Evolutionary conservation across 2,797 vertebrate genomes (phyloP), one percentile per base, ranked within the genome.

Genomic region (Scolopax bukidnonensis): DNA sequence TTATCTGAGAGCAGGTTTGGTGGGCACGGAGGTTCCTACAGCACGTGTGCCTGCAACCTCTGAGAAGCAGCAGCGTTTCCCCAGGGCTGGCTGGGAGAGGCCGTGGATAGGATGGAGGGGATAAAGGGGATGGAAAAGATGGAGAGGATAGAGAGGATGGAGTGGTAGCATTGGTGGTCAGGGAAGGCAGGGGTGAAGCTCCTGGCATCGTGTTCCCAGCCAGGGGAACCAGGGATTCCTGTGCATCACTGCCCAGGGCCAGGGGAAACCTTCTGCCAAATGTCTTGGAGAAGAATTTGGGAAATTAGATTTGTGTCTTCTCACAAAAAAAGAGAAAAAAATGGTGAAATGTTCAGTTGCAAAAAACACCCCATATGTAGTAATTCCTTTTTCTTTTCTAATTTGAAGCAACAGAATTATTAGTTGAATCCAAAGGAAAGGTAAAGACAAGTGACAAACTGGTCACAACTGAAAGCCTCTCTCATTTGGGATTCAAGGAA

Each of bases 11-110:
- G 43, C 3, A 36, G 30, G 43, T 78, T 91, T 59, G 74, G 78
- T 67, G 45, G 53, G 36, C 36, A 47, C 30, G 47, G 87, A 51
- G 5, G 36, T 50, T 61, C 28, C 63, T 76, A 7, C 3, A 6
- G 8, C 2, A 1, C 15, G 33, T 1, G 0, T 59, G 32, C 47
- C 60, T 53, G 59, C 2, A 2, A 19, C 11, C 11, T 8, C 40
- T 1, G 1, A 36, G 79, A 65, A 68, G 24, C 27, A 84, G 70
- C 48, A 36, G 15, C 1, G 0, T 53, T 53, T 91, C 41, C 28
- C 25, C 54, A 61, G 27, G 28, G 32, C 36, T 82, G 18, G 6
- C 36, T 11, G 19, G 53, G 63, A 82, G 27, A 75, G 10, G 21
- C 45, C 3, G 75, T 8, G 32, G 32, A 71, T 27, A 4, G 27